Conservation (phyloP, 2,888 invertebrate genomes). For the Vesta saturnalis region DNA sequence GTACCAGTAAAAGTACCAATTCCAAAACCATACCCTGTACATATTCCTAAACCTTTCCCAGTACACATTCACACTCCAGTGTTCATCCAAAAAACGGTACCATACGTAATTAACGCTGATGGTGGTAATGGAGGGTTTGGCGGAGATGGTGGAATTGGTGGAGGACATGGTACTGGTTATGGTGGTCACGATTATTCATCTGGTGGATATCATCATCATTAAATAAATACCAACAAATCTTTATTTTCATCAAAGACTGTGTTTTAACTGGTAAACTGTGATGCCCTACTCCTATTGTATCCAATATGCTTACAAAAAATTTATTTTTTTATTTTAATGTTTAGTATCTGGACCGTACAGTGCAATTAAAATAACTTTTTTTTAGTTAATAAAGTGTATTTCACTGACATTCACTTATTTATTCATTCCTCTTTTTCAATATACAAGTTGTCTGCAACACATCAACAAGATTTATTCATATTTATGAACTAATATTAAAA, state of each 20-base stretch:
- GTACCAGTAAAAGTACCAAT: slow-evolving; percentile 55
- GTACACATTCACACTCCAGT: slow-evolving; percentile 65
- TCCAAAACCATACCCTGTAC: slow-evolving; percentile 59
- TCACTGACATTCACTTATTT: too few species aligned
- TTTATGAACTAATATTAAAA: too few species aligned
- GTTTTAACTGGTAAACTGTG: too few species aligned
- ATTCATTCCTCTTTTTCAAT: too few species aligned
- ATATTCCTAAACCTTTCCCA: slow-evolving; percentile 62
- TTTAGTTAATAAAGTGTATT: too few species aligned
- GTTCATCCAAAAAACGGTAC: slow-evolving; percentile 66
- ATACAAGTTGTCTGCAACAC: too few species aligned
- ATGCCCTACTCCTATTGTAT: neutral
- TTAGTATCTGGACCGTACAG: too few species aligned
- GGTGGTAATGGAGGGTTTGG: neutral
- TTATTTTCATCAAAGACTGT: neutral
- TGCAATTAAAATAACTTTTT: too few species aligned
- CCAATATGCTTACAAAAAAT: too few species aligned
- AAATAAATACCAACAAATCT: neutral
- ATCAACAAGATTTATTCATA: too few species aligned
- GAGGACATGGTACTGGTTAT: neutral
- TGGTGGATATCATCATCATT: neutral
- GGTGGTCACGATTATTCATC: neutral
- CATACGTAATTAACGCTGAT: slow-evolving; percentile 27
- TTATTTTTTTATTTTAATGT: too few species aligned
- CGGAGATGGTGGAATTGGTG: neutral